Evolutionary conservation across 2,797 vertebrate species (phyloP).

Genomic region (Characodon lateralis): DNA sequence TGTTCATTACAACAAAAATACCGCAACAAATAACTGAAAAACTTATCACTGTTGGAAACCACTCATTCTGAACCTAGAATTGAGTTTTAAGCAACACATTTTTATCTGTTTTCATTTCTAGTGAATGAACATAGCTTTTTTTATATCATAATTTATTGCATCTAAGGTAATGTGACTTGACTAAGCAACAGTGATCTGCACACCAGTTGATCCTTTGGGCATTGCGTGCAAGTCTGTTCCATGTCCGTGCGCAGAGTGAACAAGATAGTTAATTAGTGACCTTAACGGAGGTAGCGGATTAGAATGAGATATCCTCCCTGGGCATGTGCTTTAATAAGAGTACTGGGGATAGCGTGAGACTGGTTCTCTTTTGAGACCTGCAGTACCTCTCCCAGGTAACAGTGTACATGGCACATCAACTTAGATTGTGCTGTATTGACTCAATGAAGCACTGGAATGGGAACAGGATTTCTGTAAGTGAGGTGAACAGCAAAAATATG

Average conservation of each 20-base stretch:
- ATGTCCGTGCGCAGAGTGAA: conserved; percentile 34
- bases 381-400: conserved; percentile 66
- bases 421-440: conserved; percentile 34
- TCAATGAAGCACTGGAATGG: conserved; percentile 60
- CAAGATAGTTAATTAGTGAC: conserved; percentile 69
- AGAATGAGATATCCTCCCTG: conserved; percentile 62
- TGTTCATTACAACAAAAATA: conserved; percentile 25
- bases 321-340: conserved; percentile 76
- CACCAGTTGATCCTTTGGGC: conserved; percentile 35
- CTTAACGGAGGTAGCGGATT: conserved; percentile 52
- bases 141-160: not conserved
- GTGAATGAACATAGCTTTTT: not conserved
- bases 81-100: not conserved
- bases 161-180: conserved; percentile 31
- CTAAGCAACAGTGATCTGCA: conserved; percentile 29
- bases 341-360: conserved; percentile 78
- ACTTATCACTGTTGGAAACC: conserved; percentile 12
- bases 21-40: conserved; percentile 3
- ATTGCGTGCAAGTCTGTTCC: conserved; percentile 59
- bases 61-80: conserved; percentile 4
- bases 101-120: not conserved
- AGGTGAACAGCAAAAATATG: conserved; percentile 39
- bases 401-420: conserved; percentile 53
- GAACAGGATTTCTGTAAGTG: conserved; percentile 31
- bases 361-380: conserved; percentile 54